Base-by-base conservation (phyloP, 2,888 invertebrate species). In the Cerceris ruficornis region DNA sequence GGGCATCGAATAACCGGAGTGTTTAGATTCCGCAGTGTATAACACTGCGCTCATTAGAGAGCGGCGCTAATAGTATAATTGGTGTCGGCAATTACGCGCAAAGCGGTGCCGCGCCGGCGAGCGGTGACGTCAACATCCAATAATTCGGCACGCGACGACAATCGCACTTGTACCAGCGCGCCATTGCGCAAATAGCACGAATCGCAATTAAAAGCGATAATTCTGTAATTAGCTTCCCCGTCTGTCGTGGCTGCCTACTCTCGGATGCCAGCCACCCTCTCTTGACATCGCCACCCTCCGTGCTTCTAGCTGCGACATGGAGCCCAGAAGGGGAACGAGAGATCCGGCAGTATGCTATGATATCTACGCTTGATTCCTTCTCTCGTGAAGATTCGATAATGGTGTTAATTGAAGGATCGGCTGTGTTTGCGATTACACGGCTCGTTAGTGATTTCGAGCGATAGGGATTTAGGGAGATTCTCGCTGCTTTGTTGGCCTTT, bases 121-220 rank as follows among this genome's bases (percentile, higher is more conserved):
- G 69, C 70, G 80, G 81, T 92, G 91, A 91, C 92, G 91, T 92
- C 90, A 92, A 82, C 89, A 83, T 87, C 82, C 86, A 91, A 92
- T 92, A 92, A 92, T 92, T 91, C 83, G 91, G 90, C 92, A 92
- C 91, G 91, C 91, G 91, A 91, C 91, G 89, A 86, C 87, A 88
- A 88, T 90, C 88, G 88, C 87, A 83, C 86, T 65, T 71, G 62
- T 66, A 82, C 75, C 70, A 80, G 80, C 82, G 72, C 79, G 82
- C 82, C 84, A 77, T 87, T 85, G 87, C 88, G 87, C 86, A 88
- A 89, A 87, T 86, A 83, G 82, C 89, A 83, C 84, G 87, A 87
- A 88, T 88, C 86, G 80, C 90, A 90, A 91, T 90, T 91, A 90
- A 90, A 91, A 82, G 84, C 84, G 88, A 88, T 90, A 91, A 90